Evolutionary conservation across 2,888 invertebrate genomes (phyloP).

Genomic region (Drosophila planitibia): DNA sequence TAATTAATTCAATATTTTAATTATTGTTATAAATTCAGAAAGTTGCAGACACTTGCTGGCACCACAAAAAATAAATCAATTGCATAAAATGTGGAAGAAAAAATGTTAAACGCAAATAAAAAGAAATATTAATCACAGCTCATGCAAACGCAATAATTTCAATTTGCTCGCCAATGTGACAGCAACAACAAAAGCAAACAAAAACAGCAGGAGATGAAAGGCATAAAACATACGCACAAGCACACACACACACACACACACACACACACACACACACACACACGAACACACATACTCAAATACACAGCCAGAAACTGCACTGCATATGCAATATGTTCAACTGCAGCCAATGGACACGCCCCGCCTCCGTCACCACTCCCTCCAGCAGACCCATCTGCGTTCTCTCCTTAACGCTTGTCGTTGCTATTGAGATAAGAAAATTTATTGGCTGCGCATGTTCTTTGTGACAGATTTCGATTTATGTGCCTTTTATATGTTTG

Average conservation of each 20-base stretch:
- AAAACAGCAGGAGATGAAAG: slow-evolving; percentile 62
- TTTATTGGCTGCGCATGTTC: slow-evolving; percentile 81
- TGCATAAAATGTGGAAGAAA: slow-evolving; percentile 18
- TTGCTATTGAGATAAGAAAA: slow-evolving; percentile 83
- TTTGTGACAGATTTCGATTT: slow-evolving; percentile 83
- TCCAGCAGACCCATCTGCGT: slow-evolving; percentile 20
- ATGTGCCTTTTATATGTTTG: slow-evolving; percentile 75
- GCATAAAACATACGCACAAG: slow-evolving; percentile 48
- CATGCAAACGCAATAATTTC: slow-evolving; percentile 72
- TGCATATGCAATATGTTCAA: slow-evolving; percentile 78
- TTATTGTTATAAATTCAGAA: slow-evolving; percentile 12
- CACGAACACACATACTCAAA: background rate
- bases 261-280: background rate
- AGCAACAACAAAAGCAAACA: slow-evolving; percentile 60
- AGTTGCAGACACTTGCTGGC: slow-evolving; percentile 1
- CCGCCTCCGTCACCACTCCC: slow-evolving; percentile 13
- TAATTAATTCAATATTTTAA: slow-evolving; percentile 30
- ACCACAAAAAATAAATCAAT: slow-evolving; percentile 13
- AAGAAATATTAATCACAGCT: slow-evolving; percentile 72
- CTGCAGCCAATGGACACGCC: slow-evolving; percentile 53
- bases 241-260: slow-evolving; percentile 23
- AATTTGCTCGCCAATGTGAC: slow-evolving; percentile 77
- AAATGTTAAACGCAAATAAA: slow-evolving; percentile 35
- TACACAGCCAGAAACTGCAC: slow-evolving; percentile 29
- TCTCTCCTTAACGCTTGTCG: slow-evolving; percentile 75